These are phyloP conservation scores for Bombyx mori DNA, from an alignment of 1,140 invertebrate genomes.

Conservation along the genomic window ASM3026992v2 NC_085109.1:51501-52000, in stretches of 20 bases:
- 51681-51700: slow-evolving; percentile 61
- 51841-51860: slow-evolving; percentile 17
- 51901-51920: slow-evolving; percentile 72
- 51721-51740: slow-evolving; percentile 68
- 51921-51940: slow-evolving; percentile 74
- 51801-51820: neutral
- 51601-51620: slow-evolving; percentile 65
- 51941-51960: too few relatives aligned
- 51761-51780: slow-evolving; percentile 26
- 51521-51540: too few relatives aligned
- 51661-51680: slow-evolving; percentile 53
- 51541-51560: slow-evolving; percentile 60
- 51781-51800: slow-evolving; percentile 14
- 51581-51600: slow-evolving; percentile 72
- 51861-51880: slow-evolving; percentile 32
- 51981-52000: too few relatives aligned
- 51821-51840: slow-evolving; percentile 3
- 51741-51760: slow-evolving; percentile 70
- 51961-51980: too few relatives aligned
- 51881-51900: slow-evolving; percentile 50
- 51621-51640: slow-evolving; percentile 58
- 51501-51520: too few relatives aligned
- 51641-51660: slow-evolving; percentile 57
- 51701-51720: slow-evolving; percentile 42
- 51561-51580: slow-evolving; percentile 73